phyloP scores from a whole-genome alignment of 2,797 vertebrate genomes.

The Myotis planiceps region DNA sequence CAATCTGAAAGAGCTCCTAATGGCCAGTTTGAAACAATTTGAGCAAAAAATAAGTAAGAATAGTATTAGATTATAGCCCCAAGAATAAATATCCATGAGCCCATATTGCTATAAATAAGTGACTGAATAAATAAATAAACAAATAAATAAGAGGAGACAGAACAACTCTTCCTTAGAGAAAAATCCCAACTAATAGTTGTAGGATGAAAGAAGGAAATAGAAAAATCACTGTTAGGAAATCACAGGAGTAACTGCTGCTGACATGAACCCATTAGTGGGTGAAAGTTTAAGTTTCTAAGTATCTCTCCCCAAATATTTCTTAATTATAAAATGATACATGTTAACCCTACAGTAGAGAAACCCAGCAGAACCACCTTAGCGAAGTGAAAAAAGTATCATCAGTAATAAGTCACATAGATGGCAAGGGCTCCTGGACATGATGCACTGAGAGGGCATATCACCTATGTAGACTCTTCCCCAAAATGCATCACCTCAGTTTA shows the following conservation, averaged over 20 bases:
- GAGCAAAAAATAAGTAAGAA: background rate
- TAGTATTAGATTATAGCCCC: background rate
- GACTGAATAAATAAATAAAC: background rate
- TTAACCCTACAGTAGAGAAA: background rate
- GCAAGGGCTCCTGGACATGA: rapidly evolving
- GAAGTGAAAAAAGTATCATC: background rate
- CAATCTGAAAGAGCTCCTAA: background rate
- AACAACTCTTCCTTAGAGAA: background rate
- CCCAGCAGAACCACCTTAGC: background rate
- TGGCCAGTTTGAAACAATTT: background rate
- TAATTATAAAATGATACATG: background rate
- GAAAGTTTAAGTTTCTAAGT: background rate
- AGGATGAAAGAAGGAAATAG: background rate
- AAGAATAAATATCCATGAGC: background rate
- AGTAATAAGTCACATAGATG: background rate
- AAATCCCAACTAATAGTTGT: background rate
- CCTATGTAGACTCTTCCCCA: background rate
- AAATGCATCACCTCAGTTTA: background rate
- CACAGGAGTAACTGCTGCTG: background rate
- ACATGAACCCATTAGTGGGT: background rate
- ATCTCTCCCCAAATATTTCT: background rate
- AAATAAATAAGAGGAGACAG: background rate
- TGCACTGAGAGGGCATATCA: rapidly evolving
- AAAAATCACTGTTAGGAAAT: background rate
- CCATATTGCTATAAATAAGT: background rate